Evolutionary conservation across 2,113 vertebrate species (phyloP), one percentile per base, ranked within the genome.

Genomic region (Carlito syrichta): DNA sequence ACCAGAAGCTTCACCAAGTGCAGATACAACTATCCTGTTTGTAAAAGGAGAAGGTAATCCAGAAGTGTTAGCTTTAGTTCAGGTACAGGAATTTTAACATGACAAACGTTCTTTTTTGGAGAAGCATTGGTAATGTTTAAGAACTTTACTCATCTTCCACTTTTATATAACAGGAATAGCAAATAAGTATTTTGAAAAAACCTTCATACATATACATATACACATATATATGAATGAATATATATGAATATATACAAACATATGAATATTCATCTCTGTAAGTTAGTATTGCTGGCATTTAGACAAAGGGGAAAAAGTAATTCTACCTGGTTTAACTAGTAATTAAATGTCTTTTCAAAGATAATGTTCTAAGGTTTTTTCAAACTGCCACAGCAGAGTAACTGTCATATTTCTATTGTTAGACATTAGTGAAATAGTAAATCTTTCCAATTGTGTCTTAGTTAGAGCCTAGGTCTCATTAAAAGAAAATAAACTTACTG

Each of bases 11-110:
- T 99, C 99, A 11, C 99, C 99, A 13, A 99, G 99, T 78, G 99
- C 99, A 40, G 99, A 99, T 96, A 99, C 99, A 94, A 99, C 99
- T 82, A 99, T 99, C 97, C 97, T 99, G 32, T 99, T 99, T 94
- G 99, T 99, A 86, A 99, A 99, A 98, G 99, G 99, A 96, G 99
- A 99, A 97, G 99, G 99, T 99, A 98, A 98, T 94, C 8, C 0
- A 63, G 12, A 92, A 48, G 38, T 83, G 25, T 3, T 38, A 10
- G 52, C 79, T 93, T 87, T 87, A 45, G 74, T 60, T 79, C 32
- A 91, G 25, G 22, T 48, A 17, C 10, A 56, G 56, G 22, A 50
- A 35, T 63, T 84, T 86, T 60, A 8, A 56, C 50, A 77, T 63
- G 23, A 69, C 27, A 71, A 3, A 35, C 11, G 81, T 54, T 43